These are phyloP conservation scores for Apamea anceps DNA, from an alignment of 2,888 invertebrate species.

Conservation along the genomic window DNA sequence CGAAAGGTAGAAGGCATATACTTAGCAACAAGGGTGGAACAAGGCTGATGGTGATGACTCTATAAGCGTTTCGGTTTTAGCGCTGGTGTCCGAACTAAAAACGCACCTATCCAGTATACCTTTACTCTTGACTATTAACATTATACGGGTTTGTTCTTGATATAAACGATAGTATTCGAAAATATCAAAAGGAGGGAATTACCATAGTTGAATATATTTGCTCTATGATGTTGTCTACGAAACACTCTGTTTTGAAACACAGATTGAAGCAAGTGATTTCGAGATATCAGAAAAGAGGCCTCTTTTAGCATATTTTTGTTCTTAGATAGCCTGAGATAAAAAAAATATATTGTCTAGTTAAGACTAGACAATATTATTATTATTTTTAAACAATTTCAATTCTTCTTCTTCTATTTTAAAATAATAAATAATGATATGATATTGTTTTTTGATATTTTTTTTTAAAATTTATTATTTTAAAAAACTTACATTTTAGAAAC, in stretches of 20 bases:
- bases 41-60: not conserved
- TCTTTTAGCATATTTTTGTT: constrained; percentile 19
- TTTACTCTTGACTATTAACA: not conserved
- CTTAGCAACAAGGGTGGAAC: not conserved
- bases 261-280: constrained; percentile 14
- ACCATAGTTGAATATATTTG: constrained; percentile 44
- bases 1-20: not conserved
- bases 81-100: not conserved
- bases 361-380: too few species aligned
- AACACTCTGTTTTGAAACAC: constrained; percentile 10
- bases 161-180: constrained; percentile 6
- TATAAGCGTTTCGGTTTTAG: not conserved
- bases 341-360: constrained; percentile 2
- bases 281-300: constrained; percentile 8
- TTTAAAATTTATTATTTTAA: too few species aligned
- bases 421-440: too few species aligned
- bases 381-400: too few species aligned
- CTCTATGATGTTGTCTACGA: constrained; percentile 26
- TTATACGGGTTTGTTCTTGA: not conserved
- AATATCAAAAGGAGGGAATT: constrained; percentile 35
- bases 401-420: too few species aligned
- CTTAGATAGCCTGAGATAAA: not conserved
- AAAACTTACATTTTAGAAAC: not conserved
- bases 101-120: not conserved
- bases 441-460: too few species aligned